phyloP scores from a whole-genome alignment of 2,888 invertebrate genomes.

The Podotricha telesiphe region DNA sequence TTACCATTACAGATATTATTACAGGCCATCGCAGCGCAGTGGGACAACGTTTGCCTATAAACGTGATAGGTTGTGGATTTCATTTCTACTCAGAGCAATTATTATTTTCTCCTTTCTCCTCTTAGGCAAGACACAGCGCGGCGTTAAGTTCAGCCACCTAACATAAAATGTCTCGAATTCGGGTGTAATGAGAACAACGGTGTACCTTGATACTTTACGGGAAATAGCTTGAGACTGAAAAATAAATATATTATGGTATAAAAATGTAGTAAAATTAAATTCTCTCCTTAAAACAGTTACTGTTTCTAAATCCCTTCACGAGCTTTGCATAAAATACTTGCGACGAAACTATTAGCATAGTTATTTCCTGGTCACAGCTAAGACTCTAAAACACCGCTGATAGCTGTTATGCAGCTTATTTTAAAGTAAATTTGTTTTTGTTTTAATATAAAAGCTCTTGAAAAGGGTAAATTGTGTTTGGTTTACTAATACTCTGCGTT shows the following conservation, averaged over 20 bases:
- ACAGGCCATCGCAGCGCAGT: too few relatives aligned
- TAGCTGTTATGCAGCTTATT: constrained; percentile 9
- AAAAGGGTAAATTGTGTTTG: not conserved
- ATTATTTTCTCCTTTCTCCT: too few relatives aligned
- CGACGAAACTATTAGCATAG: constrained; percentile 33
- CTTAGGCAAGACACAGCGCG: too few relatives aligned
- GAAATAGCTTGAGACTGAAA: too few relatives aligned
- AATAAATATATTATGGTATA: not conserved
- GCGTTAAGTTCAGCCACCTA: too few relatives aligned
- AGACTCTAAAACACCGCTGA: constrained; percentile 19
- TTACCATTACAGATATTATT: too few relatives aligned
- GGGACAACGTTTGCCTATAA: too few relatives aligned
- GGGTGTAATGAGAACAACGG: too few relatives aligned
- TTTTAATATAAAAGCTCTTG: constrained; percentile 1
- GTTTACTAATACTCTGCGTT: not conserved
- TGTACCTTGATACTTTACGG: too few relatives aligned
- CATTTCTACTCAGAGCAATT: too few relatives aligned
- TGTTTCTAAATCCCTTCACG: constrained; percentile 23
- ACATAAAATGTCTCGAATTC: too few relatives aligned
- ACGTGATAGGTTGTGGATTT: too few relatives aligned
- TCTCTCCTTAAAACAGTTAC: constrained; percentile 16
- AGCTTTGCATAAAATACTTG: constrained; percentile 37
- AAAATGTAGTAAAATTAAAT: not conserved
- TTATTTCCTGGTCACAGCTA: constrained; percentile 31
- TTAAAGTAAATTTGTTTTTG: constrained; percentile 3